These are phyloP conservation scores for Apotomis betuletana DNA, from an alignment of 2,888 invertebrate genomes.

Conservation along the genomic window DNA sequence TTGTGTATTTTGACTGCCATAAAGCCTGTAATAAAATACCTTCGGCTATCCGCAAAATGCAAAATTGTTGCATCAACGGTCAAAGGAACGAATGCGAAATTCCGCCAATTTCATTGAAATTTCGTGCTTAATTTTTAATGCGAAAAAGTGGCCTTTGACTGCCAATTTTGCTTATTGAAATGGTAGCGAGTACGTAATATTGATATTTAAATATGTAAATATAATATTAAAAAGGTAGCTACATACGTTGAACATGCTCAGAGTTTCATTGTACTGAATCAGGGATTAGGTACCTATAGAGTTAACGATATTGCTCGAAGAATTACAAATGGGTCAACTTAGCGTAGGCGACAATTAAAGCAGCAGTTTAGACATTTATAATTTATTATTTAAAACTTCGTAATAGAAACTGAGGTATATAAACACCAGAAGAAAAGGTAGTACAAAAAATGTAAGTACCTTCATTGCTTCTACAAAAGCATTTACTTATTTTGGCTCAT, in stretches of 20 bases:
- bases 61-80: constrained; percentile 14
- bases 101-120: constrained; percentile 19
- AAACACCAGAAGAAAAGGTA: no score
- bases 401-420: no score
- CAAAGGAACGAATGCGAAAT: constrained; percentile 23
- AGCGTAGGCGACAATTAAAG: no score
- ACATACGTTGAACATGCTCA: background rate
- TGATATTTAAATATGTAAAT: background rate
- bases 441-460: no score
- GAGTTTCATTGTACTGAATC: no score
- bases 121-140: constrained; percentile 30
- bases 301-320: no score
- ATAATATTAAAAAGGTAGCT: background rate
- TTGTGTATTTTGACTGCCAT: constrained; percentile 31
- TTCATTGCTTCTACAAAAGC: no score
- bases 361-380: no score
- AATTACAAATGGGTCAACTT: no score
- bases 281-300: no score
- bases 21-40: constrained; percentile 33
- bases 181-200: background rate
- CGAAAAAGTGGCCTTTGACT: constrained; percentile 20
- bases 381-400: no score
- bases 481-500: no score
- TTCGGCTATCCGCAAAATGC: constrained; percentile 32
- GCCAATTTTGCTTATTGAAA: constrained; percentile 19